Percentiles rank a stretch among this genome's conserved stretches.
Conservation (phyloP, 30 jellyfish, hydroid and myxozoan genomes). For the Hydractinia symbiolongicarpus region DNA sequence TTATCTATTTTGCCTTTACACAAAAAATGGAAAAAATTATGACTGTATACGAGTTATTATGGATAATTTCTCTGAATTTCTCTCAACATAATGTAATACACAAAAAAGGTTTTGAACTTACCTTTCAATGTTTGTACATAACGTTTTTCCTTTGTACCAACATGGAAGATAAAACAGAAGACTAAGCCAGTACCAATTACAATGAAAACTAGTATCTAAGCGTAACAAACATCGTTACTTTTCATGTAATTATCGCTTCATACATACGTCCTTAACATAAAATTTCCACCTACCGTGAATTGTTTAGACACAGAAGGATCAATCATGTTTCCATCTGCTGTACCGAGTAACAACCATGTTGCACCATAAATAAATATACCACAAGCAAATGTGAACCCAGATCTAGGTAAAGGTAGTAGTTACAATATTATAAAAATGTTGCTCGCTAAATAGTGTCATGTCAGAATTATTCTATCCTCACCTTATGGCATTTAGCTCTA, state of each 20-base stretch:
- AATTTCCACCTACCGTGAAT: conserved; percentile 42
- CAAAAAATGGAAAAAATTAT: too few species aligned
- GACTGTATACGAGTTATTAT: not conserved
- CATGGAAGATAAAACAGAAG: not conserved
- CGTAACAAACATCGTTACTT: too few species aligned
- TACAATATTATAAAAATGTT: too few species aligned
- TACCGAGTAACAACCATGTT: conserved; percentile 73
- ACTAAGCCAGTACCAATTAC: conserved; percentile 54
- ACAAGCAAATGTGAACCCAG: conserved; percentile 72
- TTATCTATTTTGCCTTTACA: too few species aligned
- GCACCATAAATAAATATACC: conserved; percentile 75
- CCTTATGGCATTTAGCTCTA: conserved; percentile 81
- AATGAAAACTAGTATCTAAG: conserved; percentile 41
- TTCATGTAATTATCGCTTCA: not conserved
- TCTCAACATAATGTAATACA: too few species aligned
- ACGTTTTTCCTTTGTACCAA: too few species aligned
- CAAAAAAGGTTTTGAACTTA: too few species aligned
- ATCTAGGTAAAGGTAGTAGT: conserved; percentile 19
- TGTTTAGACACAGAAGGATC: conserved; percentile 57
- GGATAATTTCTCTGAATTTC: not conserved
- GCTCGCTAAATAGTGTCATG: too few species aligned
- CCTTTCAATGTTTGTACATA: too few species aligned
- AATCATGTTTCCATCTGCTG: conserved; percentile 55
- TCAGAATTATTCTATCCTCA: not conserved
- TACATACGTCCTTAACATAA: not conserved